Percentiles rank a stretch among this genome's conserved stretches.
Evolutionary conservation across 2,888 invertebrate species (phyloP).

Genomic region (Metallyticus violacea): DNA sequence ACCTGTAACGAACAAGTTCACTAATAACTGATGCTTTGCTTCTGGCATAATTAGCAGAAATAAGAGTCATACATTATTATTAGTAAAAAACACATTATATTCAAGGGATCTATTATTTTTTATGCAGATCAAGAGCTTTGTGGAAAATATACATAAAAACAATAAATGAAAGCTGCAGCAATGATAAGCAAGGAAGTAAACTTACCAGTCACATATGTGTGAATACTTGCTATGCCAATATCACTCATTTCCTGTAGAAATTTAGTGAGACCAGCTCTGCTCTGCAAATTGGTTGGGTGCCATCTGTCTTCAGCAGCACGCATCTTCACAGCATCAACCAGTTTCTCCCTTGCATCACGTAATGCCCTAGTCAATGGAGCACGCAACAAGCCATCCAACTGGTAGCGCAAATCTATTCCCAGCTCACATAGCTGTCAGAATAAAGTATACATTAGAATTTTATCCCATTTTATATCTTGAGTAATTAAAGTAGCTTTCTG

Average conservation of each 20-base stretch:
- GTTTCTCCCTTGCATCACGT: slow-evolving; percentile 74
- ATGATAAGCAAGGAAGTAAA: background rate
- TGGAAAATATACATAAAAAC: no score
- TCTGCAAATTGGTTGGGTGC: slow-evolving; percentile 77
- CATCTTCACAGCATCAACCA: slow-evolving; percentile 76
- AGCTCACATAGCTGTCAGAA: slow-evolving; percentile 52
- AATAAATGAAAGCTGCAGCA: no score
- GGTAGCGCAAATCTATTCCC: slow-evolving; percentile 89
- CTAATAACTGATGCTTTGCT: no score
- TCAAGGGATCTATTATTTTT: no score
- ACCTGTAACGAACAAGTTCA: no score
- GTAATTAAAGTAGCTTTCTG: no score
- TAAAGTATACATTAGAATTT: no score
- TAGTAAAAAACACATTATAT: no score
- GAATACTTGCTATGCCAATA: slow-evolving; percentile 62
- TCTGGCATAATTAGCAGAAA: no score
- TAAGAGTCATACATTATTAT: no score
- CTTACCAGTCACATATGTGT: slow-evolving; percentile 59
- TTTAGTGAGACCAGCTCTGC: slow-evolving; percentile 65
- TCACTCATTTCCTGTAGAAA: slow-evolving; percentile 68
- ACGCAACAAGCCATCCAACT: slow-evolving; percentile 81
- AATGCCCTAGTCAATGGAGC: slow-evolving; percentile 73
- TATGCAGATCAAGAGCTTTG: no score
- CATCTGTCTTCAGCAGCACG: slow-evolving; percentile 79
- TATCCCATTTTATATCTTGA: no score